These are phyloP conservation scores for Okapia johnstoni DNA, from an alignment of 2,113 vertebrate genomes.

Conservation along the genomic window DNA sequence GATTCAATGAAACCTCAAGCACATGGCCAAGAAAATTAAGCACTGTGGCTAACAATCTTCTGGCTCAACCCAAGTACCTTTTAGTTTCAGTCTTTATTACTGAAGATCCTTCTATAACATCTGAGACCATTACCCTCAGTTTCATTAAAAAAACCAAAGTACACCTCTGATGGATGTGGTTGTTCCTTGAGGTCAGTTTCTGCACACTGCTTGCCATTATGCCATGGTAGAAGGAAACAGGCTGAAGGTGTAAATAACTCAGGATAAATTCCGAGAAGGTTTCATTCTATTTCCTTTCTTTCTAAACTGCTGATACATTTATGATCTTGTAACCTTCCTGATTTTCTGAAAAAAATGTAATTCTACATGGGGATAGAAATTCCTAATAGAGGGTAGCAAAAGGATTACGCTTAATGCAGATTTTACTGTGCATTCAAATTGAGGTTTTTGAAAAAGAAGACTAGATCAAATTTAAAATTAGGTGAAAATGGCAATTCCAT, in stretches of 20 bases:
- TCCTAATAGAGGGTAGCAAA: not conserved
- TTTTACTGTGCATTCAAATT: conserved; percentile 14
- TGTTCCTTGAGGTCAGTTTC: not conserved
- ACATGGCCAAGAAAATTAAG: conserved; percentile 1
- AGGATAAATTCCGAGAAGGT: not conserved
- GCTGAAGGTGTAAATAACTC: not conserved
- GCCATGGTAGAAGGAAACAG: not conserved
- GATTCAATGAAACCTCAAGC: not conserved
- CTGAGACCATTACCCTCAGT: not conserved
- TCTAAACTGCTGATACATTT: not conserved
- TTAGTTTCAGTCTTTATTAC: not conserved
- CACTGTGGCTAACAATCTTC: not conserved
- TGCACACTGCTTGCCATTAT: not conserved
- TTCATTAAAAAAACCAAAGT: not conserved
- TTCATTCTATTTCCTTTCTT: not conserved
- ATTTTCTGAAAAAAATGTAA: not conserved
- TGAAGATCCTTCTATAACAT: conserved; percentile 12
- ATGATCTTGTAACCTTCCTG: not conserved
- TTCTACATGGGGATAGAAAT: not conserved
- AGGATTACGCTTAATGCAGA: not conserved
- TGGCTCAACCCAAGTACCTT: not conserved
- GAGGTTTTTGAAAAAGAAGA: not conserved
- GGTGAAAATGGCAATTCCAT: not conserved
- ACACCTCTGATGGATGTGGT: not conserved
- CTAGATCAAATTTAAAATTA: conserved; percentile 23